Conservation (phyloP, 2,888 invertebrate genomes). For the Dimorphilus gyrociliatus region DNA sequence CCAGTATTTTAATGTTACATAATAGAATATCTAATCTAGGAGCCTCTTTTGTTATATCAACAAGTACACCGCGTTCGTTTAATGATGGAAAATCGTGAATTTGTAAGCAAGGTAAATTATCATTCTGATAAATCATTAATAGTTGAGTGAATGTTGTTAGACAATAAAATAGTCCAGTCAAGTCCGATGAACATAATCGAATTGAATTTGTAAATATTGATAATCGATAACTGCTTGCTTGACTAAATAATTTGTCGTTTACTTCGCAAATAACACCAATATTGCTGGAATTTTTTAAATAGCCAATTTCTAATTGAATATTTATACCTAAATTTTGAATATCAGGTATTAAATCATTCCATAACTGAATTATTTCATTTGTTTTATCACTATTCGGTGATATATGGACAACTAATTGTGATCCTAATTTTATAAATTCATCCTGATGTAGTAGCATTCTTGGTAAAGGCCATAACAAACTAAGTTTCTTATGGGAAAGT, state of each 20-base stretch:
- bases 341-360: too few species aligned
- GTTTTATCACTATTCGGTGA: too few species aligned
- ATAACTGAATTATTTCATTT: too few species aligned
- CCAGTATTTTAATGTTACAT: too few species aligned
- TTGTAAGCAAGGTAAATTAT: conserved; percentile 25
- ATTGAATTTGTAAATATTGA: conserved; percentile 41
- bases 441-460: too few species aligned
- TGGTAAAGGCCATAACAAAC: too few species aligned
- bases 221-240: conserved; percentile 41
- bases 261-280: conserved; percentile 41
- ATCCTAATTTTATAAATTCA: too few species aligned
- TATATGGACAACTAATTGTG: too few species aligned
- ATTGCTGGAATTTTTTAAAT: neutral
- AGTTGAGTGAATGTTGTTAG: conserved; percentile 45
- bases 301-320: conserved; percentile 2
- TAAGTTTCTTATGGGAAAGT: too few species aligned
- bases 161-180: conserved; percentile 45
- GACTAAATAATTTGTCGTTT: conserved; percentile 40
- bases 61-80: conserved; percentile 43
- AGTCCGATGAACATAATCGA: conserved; percentile 43
- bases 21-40: too few species aligned
- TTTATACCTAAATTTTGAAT: too few species aligned
- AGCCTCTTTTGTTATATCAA: conserved; percentile 46
- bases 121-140: conserved; percentile 38
- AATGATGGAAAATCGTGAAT: conserved; percentile 47